Base-by-base conservation (phyloP, 2,113 vertebrate genomes). In the Panthera leo region DNA sequence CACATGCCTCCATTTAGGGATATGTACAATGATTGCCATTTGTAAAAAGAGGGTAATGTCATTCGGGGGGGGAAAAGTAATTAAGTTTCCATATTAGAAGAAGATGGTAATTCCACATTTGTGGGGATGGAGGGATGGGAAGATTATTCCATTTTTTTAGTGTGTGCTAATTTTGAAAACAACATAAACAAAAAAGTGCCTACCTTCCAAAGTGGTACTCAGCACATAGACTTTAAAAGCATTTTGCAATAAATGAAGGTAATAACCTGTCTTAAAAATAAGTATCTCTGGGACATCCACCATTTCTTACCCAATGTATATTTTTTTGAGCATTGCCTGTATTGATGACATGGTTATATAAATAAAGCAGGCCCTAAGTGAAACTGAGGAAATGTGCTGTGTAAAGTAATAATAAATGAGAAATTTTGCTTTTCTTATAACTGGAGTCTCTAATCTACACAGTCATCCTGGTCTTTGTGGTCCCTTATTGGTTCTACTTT, bases 1-100 rank as follows among this genome's bases (percentile, higher is more conserved):
- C 91, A 97, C 71, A 96, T 94, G 83, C 85, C 94, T 96, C 82
- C 45, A 80, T 82, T 97, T 95, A 96, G 65, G 21, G 9, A 68
- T 39, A 15, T 58, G 16, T 68, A 58, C 36, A 82, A 45, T 51
- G 67, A 92, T 0, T 92, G 21, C 25, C 45, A 84, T 92, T 95
- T 97, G 51, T 84, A 94, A 82, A 27, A 92, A 83, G 55, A 94
- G 4, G 23, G 3, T 27, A 82, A 85, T 73, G 23, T 31, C 48
- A 97, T 82, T 93, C 94, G 15, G 19, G 12, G 25, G 48, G 36
- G 29, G 65, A 61, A 80, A 31, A 36, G 0, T 11, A 71, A 63
- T 84, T 88, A 84, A 93, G 39, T 0, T 48, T 78, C 55, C 5
- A 58, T 79, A 91, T 78, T 88, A 51, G 39, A 85, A 63, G 82